phyloP scores from a whole-genome alignment of 2,113 vertebrate genomes.

The Saccopteryx bilineata region DNA sequence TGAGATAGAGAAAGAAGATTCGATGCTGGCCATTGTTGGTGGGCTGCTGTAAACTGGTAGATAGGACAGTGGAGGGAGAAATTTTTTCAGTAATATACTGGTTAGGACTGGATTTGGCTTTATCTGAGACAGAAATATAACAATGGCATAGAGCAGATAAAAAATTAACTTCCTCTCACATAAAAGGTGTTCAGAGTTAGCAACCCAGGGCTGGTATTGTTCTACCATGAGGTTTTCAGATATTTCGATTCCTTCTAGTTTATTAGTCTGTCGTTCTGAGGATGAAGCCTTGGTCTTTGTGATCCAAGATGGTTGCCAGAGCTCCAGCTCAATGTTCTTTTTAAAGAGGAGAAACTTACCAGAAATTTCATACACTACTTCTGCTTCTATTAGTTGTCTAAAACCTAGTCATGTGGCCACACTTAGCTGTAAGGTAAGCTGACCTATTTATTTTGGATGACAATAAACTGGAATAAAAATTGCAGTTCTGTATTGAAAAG shows the following conservation, averaged over 20 bases:
- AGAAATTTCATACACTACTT: neutral
- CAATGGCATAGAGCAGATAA: neutral
- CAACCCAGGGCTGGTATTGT: neutral
- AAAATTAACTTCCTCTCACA: neutral
- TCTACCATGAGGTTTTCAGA: neutral
- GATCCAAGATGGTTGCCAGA: neutral
- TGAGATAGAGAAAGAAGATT: slow-evolving; percentile 80
- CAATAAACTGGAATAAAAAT: neutral
- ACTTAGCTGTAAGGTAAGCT: neutral
- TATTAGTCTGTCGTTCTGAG: neutral
- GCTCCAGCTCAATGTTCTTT: neutral
- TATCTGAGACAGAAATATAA: neutral
- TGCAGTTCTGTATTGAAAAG: neutral
- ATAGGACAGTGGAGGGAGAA: neutral
- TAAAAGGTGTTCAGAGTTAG: neutral
- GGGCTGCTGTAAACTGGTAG: slow-evolving; percentile 69
- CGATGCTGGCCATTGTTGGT: slow-evolving; percentile 73
- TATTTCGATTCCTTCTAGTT: neutral
- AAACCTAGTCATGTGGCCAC: neutral
- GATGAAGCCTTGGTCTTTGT: slow-evolving; percentile 6
- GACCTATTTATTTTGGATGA: neutral
- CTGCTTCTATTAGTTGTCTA: neutral
- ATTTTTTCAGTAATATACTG: neutral
- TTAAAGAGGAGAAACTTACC: slow-evolving; percentile 13
- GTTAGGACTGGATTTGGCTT: neutral